Evolutionary conservation across 2,888 invertebrate genomes (phyloP).

Genomic region (Nephrotoma appendiculata): DNA sequence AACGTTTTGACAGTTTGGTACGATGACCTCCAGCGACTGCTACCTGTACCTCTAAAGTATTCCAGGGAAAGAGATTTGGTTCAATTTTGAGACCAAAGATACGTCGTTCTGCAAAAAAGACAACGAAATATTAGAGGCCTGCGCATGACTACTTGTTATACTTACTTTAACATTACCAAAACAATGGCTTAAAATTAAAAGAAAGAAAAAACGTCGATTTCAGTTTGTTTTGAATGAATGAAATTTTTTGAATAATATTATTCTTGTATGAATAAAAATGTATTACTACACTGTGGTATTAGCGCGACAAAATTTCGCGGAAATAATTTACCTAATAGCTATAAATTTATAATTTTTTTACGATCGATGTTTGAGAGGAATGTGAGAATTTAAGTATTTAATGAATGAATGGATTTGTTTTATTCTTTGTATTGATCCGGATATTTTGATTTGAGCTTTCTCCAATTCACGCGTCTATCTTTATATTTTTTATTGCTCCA

Average conservation of each 20-base stretch:
- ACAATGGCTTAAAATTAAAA: not conserved
- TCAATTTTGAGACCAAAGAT: too few relatives aligned
- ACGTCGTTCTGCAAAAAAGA: too few relatives aligned
- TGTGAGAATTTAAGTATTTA: not conserved
- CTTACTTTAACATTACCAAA: too few relatives aligned
- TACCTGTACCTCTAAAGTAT: too few relatives aligned
- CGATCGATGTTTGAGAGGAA: not conserved
- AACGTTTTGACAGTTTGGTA: too few relatives aligned
- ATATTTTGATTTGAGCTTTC: not conserved
- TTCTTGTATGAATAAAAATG: too few relatives aligned
- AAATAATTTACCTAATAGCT: not conserved
- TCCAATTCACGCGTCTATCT: not conserved
- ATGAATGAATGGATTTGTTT: not conserved
- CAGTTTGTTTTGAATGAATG: not conserved
- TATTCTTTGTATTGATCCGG: not conserved
- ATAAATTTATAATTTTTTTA: not conserved
- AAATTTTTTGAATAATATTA: not conserved
- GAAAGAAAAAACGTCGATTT: not conserved
- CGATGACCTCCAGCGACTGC: too few relatives aligned
- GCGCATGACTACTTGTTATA: too few relatives aligned
- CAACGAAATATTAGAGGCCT: too few relatives aligned
- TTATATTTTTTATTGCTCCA: not conserved
- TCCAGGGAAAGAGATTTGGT: too few relatives aligned
- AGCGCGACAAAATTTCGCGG: not conserved
- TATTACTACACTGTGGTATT: not conserved